Base-by-base conservation (phyloP, 2,888 invertebrate genomes). In the Hypomecis punctinalis region DNA sequence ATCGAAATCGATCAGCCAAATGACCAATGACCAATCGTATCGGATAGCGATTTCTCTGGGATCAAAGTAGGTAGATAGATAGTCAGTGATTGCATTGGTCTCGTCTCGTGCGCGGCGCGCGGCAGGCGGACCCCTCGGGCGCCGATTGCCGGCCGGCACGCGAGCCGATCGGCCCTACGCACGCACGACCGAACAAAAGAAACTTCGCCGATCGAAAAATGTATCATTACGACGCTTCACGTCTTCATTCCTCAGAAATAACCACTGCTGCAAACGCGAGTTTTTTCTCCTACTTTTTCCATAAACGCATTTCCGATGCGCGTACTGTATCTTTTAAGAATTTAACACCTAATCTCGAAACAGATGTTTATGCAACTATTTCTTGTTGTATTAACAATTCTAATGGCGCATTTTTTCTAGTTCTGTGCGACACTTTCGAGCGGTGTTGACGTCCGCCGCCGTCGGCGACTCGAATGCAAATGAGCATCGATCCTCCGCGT, bases 381-480 rank as follows among this genome's bases (percentile, higher is more conserved):
- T 86, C 84, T 90, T 88, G 85, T 85, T 69, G 77, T 79, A 91
- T 93, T 91, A 88, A 86, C 89, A 91, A 91, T 90, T 90, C 89
- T 89, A 92, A 92, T 90, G 85, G 78, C 81, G 77, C 80, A 85
- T 86, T 91, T 92, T 90, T 90, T 89, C 81, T 56, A 70, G 77
- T 77, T 76, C 79, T 80, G 77, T 82, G 81, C 90, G 88, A 91
- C 91, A 91, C 91, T 90, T 90, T 90, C 90, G 80, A 91, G 85
- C 85, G 85, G 82, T 84, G 83, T 86, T 88, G 90, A 89, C 91
- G 91, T 91, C 89, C 91, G 85, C 79, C 78, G 78, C 79, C 79
- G 85, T 73, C 85, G 89, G 81, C 90, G 85, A 81, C 84, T 81
- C 80, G 73, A 83, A 93, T 93, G 92, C 90, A 92, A 92, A 93